phyloP scores from a whole-genome alignment of 2,797 vertebrate genomes.

The Gastrophryne carolinensis region DNA sequence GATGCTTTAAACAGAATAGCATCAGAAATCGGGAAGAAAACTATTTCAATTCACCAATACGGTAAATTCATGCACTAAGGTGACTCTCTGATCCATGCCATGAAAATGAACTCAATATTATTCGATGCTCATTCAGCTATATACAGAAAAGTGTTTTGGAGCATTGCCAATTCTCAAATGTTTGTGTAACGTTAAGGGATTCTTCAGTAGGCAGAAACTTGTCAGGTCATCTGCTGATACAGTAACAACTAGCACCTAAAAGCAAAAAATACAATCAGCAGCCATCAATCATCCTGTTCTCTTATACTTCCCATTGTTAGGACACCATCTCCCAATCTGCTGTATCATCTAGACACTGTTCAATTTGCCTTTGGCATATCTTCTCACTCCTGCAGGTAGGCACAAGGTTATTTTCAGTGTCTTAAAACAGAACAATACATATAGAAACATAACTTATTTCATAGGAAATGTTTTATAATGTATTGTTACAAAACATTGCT shows the following conservation, averaged over 20 bases:
- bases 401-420: background rate
- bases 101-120: background rate
- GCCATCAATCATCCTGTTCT: constrained; percentile 21
- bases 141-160: background rate
- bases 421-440: background rate
- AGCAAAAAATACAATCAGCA: background rate
- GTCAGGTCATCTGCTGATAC: constrained; percentile 17
- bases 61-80: background rate
- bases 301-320: background rate
- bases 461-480: background rate
- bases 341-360: constrained; percentile 13
- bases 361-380: background rate
- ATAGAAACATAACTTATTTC: too few species aligned
- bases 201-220: background rate
- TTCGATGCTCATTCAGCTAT: background rate
- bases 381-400: background rate
- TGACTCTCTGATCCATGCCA: background rate
- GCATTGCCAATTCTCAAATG: background rate
- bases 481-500: background rate
- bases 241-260: constrained; percentile 2
- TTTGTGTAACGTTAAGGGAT: background rate
- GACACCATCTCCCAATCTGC: constrained; percentile 3
- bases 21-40: background rate
- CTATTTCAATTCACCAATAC: background rate
- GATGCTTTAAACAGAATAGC: background rate